Evolutionary conservation across 2,797 vertebrate species (phyloP).

Genomic region (Mormyrus proboscirostris): DNA sequence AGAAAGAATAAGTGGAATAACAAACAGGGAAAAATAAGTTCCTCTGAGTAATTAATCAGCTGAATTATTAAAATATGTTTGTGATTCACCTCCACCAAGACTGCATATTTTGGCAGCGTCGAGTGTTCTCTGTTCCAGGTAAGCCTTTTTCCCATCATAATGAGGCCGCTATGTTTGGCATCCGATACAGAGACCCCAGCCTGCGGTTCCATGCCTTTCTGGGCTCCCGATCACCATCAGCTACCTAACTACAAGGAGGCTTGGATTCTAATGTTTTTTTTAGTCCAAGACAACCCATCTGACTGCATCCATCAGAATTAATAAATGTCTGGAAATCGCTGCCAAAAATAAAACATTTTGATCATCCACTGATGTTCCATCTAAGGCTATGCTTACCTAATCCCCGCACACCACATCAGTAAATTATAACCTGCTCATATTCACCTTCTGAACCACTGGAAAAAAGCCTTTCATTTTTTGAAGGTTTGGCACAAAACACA

Average conservation of each 20-base stretch:
- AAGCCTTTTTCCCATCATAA: not conserved
- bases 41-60: not conserved
- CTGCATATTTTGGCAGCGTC: not conserved
- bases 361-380: not conserved
- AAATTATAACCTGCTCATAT: not conserved
- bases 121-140: not conserved
- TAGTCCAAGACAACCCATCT: not conserved
- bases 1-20: not conserved
- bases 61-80: not conserved
- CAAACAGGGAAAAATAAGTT: not conserved
- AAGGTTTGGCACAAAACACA: not conserved
- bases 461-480: not conserved
- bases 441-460: not conserved
- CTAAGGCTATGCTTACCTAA: not conserved
- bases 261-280: not conserved
- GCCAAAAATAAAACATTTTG: not conserved
- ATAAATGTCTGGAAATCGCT: not conserved
- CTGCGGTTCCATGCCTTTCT: not conserved
- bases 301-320: not conserved
- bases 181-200: not conserved
- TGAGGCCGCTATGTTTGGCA: not conserved
- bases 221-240: not conserved
- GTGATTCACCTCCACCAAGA: not conserved
- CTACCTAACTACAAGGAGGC: not conserved
- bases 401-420: not conserved